phyloP scores from a whole-genome alignment of 1,140 invertebrate genomes.

The Brachionus manjavacas region DNA sequence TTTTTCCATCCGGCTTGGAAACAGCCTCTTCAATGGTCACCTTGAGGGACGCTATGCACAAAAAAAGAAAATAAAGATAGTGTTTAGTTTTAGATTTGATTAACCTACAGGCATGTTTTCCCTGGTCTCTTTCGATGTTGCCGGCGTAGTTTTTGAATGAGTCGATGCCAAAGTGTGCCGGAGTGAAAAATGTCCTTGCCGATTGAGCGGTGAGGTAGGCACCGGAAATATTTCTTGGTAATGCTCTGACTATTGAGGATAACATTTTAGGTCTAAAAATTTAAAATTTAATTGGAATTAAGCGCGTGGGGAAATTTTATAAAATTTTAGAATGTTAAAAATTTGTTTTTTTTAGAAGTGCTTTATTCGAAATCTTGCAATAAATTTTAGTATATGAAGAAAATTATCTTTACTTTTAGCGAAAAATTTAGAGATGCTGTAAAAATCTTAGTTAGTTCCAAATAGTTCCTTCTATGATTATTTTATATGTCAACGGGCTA shows the following conservation, averaged over 20 bases:
- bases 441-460: no score
- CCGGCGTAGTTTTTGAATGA: conserved; percentile 26
- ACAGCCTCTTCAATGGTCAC: conserved; percentile 26
- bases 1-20: conserved; percentile 14
- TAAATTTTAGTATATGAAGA: neutral
- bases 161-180: conserved; percentile 25
- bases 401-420: conserved; percentile 1
- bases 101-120: conserved; percentile 21
- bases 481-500: no score
- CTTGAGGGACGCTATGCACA: neutral
- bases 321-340: neutral
- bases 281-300: neutral
- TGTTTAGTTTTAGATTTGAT: neutral
- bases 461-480: no score
- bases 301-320: conserved; percentile 6
- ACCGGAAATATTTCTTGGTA: neutral
- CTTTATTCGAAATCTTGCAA: conserved; percentile 5
- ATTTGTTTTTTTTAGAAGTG: neutral
- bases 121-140: conserved; percentile 33
- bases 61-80: neutral
- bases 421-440: no score
- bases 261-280: conserved; percentile 11
- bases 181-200: conserved; percentile 12
- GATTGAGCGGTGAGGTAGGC: neutral
- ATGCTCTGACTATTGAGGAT: neutral